Evolutionary conservation across 1,140 invertebrate genomes (phyloP), one percentile per base, ranked within the genome.

Genomic region (Drosophila tsacasi): DNA sequence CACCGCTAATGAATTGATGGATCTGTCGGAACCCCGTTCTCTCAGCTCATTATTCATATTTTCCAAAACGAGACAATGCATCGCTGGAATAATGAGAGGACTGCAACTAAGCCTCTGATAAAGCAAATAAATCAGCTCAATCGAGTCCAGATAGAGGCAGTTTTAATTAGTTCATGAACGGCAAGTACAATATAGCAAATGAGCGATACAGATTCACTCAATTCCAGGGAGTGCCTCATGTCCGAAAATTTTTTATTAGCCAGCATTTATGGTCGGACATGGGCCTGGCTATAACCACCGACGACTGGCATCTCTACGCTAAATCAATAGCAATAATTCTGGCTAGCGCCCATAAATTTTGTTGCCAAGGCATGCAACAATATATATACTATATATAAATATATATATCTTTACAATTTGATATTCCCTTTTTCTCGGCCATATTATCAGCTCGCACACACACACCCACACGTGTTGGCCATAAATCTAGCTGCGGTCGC

Each of bases 311-410:
- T 47, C 57, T 55, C 49, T 32, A 30, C n/a, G 47, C 65, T 66
- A 68, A 87, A 84, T 84, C 84, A 87, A 87, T 89, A 81, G 68
- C 85, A 84, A 87, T 87, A 87, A 89, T 76, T 89, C 65, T 78
- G 64, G 59, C 64, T 46, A 66, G 54, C 61, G 27, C 54, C 68
- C 62, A 89, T 81, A 89, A 87, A 87, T 76, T 77, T 49, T 19
- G 25, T 37, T 42, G 47, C 44, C 55, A 27, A 46, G 27, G 72
- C 59, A 54, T 66, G 64, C 46, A 76, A 55, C 76, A 79, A 57
- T 35, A 55, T 61, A 69, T 72, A 42, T 23, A 23, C n/a, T 54
- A 55, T 21, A 47, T 55, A 63, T 8, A 55, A 27, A 40, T 64
- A 69, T 8, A 57, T 35, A 46, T 64, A 69, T 72, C 42, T 65